Base-by-base conservation (phyloP, 2,113 vertebrate species). In the Lathamus discolor region DNA sequence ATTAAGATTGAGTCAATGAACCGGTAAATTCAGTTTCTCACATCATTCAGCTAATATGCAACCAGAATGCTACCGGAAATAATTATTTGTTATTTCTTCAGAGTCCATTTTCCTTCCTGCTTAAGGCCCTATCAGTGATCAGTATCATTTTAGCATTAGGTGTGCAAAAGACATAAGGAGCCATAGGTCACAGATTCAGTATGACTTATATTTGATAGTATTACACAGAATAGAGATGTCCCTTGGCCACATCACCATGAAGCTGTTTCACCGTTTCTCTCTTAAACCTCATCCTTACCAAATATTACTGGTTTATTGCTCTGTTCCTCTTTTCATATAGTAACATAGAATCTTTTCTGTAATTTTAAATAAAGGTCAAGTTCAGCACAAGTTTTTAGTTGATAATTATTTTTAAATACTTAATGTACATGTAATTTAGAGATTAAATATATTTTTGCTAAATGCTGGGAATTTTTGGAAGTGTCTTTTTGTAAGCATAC, bases 141-240 rank as follows among this genome's bases (percentile, higher is more conserved):
- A 59, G 24, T 51, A 13, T 31, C 46, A 51, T 80, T 39, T 87
- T 69, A 74, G 11, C 33, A 54, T 68, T 83, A 46, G 35, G 15
- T 10, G 9, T 41, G 22, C n/a, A 41, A 70, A 76, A 79, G 79
- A 41, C 0, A 0, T 41, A 44, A 68, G 41, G 29, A 91, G 28
- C 15, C 10, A 41, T 18, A 67, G 37, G 43, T 52, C 15, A 24
- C 25, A 15, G 28, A 41, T 39, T 51, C 74, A 35, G 20, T 74
- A 49, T 1, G 2, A 62, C 13, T 51, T 51, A 35, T 0, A 0
- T 46, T 27, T 35, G 39, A 19, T 10, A 13, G 25, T 74, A 51
- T 83, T 78, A 78, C 72, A 46, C 48, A 51, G 20, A 78, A 29
- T 11, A 83, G 51, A 43, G 33, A 27, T 63, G 33, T 68, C 73